Percentiles rank a stretch among this genome's conserved stretches.
Evolutionary conservation across 2,797 vertebrate genomes (phyloP).

Genomic region (Oryzias sinensis): DNA sequence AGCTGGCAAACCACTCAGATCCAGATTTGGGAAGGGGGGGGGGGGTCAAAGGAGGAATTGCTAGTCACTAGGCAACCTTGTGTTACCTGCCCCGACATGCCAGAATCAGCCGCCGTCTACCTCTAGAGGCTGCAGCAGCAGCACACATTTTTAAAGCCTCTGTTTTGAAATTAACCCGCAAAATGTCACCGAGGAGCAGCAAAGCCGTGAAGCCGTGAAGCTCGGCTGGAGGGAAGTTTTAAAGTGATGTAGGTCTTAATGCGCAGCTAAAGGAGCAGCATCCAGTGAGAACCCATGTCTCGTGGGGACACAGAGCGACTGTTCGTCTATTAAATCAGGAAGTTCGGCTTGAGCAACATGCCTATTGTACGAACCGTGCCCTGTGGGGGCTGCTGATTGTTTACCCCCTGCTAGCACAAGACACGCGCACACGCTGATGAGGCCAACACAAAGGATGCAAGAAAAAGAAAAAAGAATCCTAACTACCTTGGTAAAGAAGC

Average conservation of each 20-base stretch:
- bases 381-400: conserved; percentile 53
- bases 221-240: conserved; percentile 12
- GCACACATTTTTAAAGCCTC: conserved; percentile 41
- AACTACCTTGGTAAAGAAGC: conserved; percentile 34
- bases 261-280: background rate
- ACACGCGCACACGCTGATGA: conserved; percentile 1
- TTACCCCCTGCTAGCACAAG: conserved; percentile 36
- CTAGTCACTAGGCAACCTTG: conserved; percentile 69
- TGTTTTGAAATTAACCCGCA: conserved; percentile 33
- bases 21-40: conserved; percentile 52
- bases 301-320: conserved; percentile 37
- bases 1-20: conserved; percentile 70
- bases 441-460: conserved; percentile 32
- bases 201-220: conserved; percentile 17
- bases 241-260: background rate
- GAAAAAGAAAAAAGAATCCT: conserved; percentile 24
- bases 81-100: conserved; percentile 74
- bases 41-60: conserved; percentile 41
- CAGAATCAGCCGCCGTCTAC: conserved; percentile 51
- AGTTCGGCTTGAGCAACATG: conserved; percentile 59
- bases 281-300: conserved; percentile 29
- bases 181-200: conserved; percentile 31
- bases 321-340: conserved; percentile 68
- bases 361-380: conserved; percentile 56
- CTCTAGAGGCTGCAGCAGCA: conserved; percentile 31